These are phyloP conservation scores for Gandaritis pyraliata DNA, from an alignment of 2,888 invertebrate genomes.

Conservation along the genomic window DNA sequence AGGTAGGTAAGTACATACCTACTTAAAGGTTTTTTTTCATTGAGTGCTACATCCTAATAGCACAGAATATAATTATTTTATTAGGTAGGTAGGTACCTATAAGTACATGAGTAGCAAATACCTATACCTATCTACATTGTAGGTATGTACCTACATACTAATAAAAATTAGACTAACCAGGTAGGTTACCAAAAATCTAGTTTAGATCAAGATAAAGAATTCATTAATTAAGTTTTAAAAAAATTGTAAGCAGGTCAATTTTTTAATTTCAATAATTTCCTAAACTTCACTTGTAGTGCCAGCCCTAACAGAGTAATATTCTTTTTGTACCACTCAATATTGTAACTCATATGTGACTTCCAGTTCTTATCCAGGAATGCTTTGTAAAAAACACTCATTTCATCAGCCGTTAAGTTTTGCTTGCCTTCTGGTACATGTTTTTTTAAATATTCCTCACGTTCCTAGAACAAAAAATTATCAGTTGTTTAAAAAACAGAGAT, in stretches of 20 bases:
- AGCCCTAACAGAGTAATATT: slow-evolving; percentile 88
- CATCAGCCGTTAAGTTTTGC: slow-evolving; percentile 88
- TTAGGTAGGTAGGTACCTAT: too few species aligned
- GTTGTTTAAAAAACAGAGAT: slow-evolving; percentile 12
- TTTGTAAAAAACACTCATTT: slow-evolving; percentile 95
- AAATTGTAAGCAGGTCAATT: slow-evolving; percentile 35
- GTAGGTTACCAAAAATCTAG: too few species aligned
- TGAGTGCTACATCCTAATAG: too few species aligned
- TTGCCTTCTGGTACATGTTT: slow-evolving; percentile 74
- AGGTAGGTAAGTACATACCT: too few species aligned
- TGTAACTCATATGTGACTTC: slow-evolving; percentile 89
- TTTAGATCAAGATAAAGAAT: too few species aligned
- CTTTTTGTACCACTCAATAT: slow-evolving; percentile 92
- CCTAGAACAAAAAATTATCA: slow-evolving; percentile 63
- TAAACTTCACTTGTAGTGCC: slow-evolving; percentile 85
- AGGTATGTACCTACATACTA: too few species aligned
- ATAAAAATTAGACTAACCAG: too few species aligned
- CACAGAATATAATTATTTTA: too few species aligned
- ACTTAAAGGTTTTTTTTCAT: too few species aligned
- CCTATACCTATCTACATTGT: too few species aligned
- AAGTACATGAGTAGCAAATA: too few species aligned
- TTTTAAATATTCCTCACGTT: slow-evolving; percentile 83
- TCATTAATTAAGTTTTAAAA: not conserved
- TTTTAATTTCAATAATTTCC: slow-evolving; percentile 65
- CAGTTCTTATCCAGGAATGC: slow-evolving; percentile 93